Percentiles rank a stretch among this genome's conserved stretches.
Conservation (phyloP, 2,888 invertebrate genomes). For the Latrodectus hesperus region DNA sequence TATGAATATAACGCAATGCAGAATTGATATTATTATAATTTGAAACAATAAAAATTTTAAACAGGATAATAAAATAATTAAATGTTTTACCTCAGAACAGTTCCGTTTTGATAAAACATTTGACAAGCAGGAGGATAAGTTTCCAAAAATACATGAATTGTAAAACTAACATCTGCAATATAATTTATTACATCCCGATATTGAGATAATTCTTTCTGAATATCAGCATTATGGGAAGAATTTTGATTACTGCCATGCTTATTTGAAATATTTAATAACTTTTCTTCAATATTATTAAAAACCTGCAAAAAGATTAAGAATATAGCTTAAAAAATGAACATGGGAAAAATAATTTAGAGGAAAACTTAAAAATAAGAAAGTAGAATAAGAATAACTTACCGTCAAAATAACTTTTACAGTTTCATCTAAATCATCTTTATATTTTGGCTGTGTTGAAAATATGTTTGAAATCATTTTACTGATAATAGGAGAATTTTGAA, state of each 20-base stretch:
- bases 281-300: slow-evolving; percentile 64
- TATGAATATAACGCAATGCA: too few relatives aligned
- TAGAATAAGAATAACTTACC: slow-evolving; percentile 72
- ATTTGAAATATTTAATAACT: slow-evolving; percentile 69
- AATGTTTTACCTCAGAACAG: slow-evolving; percentile 72
- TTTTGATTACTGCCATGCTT: slow-evolving; percentile 70
- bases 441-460: slow-evolving; percentile 82
- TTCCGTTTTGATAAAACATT: slow-evolving; percentile 79
- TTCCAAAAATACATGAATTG: slow-evolving; percentile 82
- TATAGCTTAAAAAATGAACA: background rate
- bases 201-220: slow-evolving; percentile 70
- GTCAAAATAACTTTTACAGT: slow-evolving; percentile 74
- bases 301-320: slow-evolving; percentile 71
- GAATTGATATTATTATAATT: too few relatives aligned
- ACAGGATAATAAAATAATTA: background rate
- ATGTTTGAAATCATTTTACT: slow-evolving; percentile 81
- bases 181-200: slow-evolving; percentile 83
- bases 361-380: background rate
- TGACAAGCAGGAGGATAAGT: slow-evolving; percentile 79
- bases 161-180: slow-evolving; percentile 82
- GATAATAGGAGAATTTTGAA: slow-evolving; percentile 80
- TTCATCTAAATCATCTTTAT: slow-evolving; percentile 79
- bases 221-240: slow-evolving; percentile 38
- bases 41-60: too few relatives aligned
- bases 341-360: background rate